Base-by-base conservation (phyloP, 37 sponge, comb jelly and placozoan species). In the Spongilla lacustris region DNA sequence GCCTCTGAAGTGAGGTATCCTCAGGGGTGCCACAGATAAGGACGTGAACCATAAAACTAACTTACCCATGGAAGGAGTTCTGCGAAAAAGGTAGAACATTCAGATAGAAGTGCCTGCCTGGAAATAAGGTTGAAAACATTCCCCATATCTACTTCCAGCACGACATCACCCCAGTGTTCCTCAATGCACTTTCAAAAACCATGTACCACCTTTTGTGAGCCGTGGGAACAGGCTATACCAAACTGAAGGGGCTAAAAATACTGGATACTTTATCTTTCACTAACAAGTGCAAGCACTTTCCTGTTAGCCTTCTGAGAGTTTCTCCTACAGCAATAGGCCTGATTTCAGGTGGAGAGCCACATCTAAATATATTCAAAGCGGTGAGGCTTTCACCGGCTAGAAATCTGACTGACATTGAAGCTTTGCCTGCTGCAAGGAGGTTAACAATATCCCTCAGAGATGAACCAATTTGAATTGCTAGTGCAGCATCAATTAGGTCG, bases 261-360 rank as follows among this genome's bases (percentile, higher is more conserved):
- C 58, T 58, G 58, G 58, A 58, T 17, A 58, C 58, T 58, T 58
- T 58, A 58, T 58, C 58, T 58, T 58, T 58, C 58, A 58, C 58
- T 58, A 14, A 58, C 4, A 17, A 58, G 58, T 17, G 11, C 58
- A 58, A 58, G 58, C 58, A 58, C 58, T 58, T 41, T 58, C 58
- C 58, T 58, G 58, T 58, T 58, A 58, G 58, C 58, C 58, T 58
- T 58, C 58, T 58, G 58, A 58, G 58, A 58, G 58, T 58, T 58
- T 58, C 58, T 17, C 58, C 58, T 13, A 58, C 58, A 58, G 58
- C 14, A 58, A 58, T 58, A 58, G 58, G 58, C 58, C 58, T 58
- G 58, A 58, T 58, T 13, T 17, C 19, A 58, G 58, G 58, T 58
- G 58, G 58, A 14, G 58, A 58, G 58, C 58, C 58, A 58, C 11